Evolutionary conservation across 2,888 invertebrate species (phyloP).

Genomic region (Hypselothyrea guttata): DNA sequence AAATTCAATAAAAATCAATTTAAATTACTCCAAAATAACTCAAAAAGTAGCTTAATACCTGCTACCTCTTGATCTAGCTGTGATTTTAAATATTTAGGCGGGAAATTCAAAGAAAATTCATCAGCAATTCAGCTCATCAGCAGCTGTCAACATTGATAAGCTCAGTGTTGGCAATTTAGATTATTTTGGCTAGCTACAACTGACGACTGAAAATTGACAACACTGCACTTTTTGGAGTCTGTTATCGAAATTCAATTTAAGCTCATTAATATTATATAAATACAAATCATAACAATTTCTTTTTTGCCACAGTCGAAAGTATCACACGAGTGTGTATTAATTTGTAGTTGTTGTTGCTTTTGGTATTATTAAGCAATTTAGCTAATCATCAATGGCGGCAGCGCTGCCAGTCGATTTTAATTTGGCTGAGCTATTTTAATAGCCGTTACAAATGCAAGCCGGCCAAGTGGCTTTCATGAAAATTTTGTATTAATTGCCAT

Average conservation of each 20-base stretch:
- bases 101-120: no score
- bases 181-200: background rate
- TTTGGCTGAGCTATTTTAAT: slow-evolving; percentile 69
- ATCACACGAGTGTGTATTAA: slow-evolving; percentile 5
- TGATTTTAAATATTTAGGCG: no score
- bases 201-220: no score
- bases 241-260: background rate
- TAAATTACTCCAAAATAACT: no score
- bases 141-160: no score
- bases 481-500: slow-evolving; percentile 62
- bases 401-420: slow-evolving; percentile 49
- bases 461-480: slow-evolving; percentile 31
- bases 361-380: slow-evolving; percentile 62
- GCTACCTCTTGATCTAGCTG: no score
- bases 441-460: slow-evolving; percentile 49
- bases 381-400: slow-evolving; percentile 27
- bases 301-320: background rate
- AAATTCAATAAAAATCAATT: no score
- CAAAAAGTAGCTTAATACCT: no score
- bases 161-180: background rate
- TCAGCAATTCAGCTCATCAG: slow-evolving; percentile 7
- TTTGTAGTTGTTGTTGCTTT: slow-evolving; percentile 1
- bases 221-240: no score
- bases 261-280: background rate
- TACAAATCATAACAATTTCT: no score